These are phyloP conservation scores for Zygothrica quintamaculata DNA, from an alignment of 2,888 invertebrate species.

Conservation along the genomic window DNA sequence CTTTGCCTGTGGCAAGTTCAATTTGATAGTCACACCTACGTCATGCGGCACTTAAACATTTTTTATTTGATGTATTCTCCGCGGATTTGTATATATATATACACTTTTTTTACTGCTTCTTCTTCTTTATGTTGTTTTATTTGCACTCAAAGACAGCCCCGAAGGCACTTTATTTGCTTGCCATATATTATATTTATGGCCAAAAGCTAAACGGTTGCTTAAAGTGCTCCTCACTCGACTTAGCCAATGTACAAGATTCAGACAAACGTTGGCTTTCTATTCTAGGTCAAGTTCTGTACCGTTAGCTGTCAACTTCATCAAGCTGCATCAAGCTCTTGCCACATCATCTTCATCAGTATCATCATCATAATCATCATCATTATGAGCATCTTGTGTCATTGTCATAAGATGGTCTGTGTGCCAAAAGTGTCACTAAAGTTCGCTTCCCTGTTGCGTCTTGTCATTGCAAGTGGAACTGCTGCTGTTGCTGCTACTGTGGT, in stretches of 20 bases:
- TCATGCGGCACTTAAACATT: slow-evolving; percentile 54
- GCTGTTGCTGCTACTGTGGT: background rate
- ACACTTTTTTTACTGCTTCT: slow-evolving; percentile 20
- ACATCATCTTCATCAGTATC: slow-evolving; percentile 19
- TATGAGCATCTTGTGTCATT: slow-evolving; percentile 38
- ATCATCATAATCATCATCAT: slow-evolving; percentile 22
- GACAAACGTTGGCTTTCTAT: too few relatives aligned
- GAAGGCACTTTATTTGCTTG: slow-evolving; percentile 24
- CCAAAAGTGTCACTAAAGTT: slow-evolving; percentile 60
- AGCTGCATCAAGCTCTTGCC: slow-evolving; percentile 13
- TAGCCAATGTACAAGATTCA: too few relatives aligned
- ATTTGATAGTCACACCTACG: slow-evolving; percentile 62
- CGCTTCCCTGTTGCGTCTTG: slow-evolving; percentile 3
- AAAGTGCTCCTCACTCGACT: slow-evolving; percentile 45
- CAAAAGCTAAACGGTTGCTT: slow-evolving; percentile 22
- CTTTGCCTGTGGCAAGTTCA: slow-evolving; percentile 56
- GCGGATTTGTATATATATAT: slow-evolving; percentile 36
- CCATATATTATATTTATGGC: slow-evolving; percentile 27
- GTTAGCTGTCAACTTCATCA: slow-evolving; percentile 30
- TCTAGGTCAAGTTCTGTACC: slow-evolving; percentile 66
- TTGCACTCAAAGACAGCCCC: background rate
- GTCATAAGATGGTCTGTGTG: slow-evolving; percentile 52
- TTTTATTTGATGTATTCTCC: slow-evolving; percentile 43
- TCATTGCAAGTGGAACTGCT: background rate
- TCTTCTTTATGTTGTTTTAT: slow-evolving; percentile 14